Percentiles rank a stretch among this genome's conserved stretches.
These are phyloP conservation scores for Xylota segnis DNA, from an alignment of 2,888 invertebrate species.

Conservation along the genomic window DNA sequence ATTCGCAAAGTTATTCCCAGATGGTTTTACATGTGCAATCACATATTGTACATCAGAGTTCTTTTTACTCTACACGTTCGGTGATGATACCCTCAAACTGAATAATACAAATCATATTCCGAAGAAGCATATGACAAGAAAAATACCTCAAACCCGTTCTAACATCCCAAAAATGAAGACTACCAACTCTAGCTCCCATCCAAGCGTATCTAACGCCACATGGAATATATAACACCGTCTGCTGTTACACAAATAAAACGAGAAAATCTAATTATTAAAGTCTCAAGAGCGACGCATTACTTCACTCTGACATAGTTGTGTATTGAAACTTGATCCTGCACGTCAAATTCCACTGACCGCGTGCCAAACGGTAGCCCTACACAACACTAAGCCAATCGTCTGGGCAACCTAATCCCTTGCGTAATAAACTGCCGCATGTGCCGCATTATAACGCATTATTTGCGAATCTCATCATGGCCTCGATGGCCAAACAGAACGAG, in stretches of 20 bases:
- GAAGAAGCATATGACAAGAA: too few relatives aligned
- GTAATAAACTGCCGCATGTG: conserved; percentile 47
- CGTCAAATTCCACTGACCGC: conserved; percentile 49
- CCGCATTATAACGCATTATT: conserved; percentile 54
- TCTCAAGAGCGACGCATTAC: conserved; percentile 71
- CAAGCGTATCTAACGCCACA: conserved; percentile 11
- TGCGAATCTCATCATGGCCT: conserved; percentile 46
- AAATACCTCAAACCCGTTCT: not conserved
- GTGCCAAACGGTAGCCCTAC: conserved; percentile 32
- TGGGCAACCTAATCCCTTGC: conserved; percentile 71
- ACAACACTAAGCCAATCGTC: conserved; percentile 45
- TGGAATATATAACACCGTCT: not conserved
- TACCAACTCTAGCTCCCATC: not conserved
- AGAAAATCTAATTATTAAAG: conserved; percentile 18
- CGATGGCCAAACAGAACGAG: conserved; percentile 74
- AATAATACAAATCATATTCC: too few relatives aligned
- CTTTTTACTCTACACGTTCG: too few relatives aligned
- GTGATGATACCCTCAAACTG: too few relatives aligned
- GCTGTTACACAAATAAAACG: not conserved
- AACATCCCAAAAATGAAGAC: not conserved
- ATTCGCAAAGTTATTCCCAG: too few relatives aligned
- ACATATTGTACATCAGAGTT: too few relatives aligned
- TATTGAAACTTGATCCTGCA: conserved; percentile 54
- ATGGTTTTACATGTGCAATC: too few relatives aligned
- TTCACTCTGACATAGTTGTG: conserved; percentile 60